phyloP scores from a whole-genome alignment of 2,888 invertebrate genomes.

The Candidula unifasciata region DNA sequence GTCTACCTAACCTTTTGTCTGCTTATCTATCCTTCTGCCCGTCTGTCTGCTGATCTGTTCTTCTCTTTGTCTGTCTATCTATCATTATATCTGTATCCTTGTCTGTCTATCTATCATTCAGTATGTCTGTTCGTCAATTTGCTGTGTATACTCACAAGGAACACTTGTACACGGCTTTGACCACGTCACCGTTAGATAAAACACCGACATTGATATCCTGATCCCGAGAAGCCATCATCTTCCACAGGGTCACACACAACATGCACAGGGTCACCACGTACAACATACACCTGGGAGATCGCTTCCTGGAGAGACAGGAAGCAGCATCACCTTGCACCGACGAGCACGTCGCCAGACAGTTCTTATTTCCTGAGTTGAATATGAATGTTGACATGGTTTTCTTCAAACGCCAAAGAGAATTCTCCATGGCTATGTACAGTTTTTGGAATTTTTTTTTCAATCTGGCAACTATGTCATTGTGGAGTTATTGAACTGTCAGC shows the following conservation, averaged over 20 bases:
- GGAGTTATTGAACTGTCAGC: no score
- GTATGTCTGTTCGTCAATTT: background rate
- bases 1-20: background rate
- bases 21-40: background rate
- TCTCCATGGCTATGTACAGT: background rate
- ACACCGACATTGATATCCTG: background rate
- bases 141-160: conserved; percentile 16
- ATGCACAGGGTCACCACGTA: background rate
- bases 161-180: conserved; percentile 41
- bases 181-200: background rate
- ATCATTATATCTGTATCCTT: background rate
- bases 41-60: background rate
- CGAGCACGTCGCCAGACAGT: background rate
- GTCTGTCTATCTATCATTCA: background rate
- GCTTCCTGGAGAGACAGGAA: background rate
- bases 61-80: background rate
- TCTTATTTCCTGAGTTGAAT: background rate
- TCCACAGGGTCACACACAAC: background rate
- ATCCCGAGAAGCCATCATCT: background rate
- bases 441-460: background rate
- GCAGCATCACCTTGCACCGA: no score
- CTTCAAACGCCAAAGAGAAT: background rate
- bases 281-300: background rate
- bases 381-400: background rate
- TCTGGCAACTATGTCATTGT: background rate